Evolutionary conservation across 2,888 invertebrate species (phyloP), one percentile per base, ranked within the genome.

Genomic region (Synanthedon vespiformis): DNA sequence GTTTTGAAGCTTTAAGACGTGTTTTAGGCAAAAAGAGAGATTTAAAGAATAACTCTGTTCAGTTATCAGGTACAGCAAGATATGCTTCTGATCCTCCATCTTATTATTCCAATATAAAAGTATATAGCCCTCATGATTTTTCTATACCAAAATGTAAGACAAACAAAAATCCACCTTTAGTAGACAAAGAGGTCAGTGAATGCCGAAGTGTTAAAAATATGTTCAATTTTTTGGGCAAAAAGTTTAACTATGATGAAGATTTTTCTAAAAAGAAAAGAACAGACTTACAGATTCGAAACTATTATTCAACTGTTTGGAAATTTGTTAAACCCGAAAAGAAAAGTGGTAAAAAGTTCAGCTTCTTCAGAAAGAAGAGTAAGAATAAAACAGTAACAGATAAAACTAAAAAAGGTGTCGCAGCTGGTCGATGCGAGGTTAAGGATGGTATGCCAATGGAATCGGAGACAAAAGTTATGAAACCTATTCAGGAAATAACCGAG

Each of bases 141-240:
- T 44, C 44, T 10, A 3, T 44, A 13, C 14, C 48, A 12, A 48
- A 22, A 12, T 16, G 14, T 16, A 48, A 48, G 4, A 16, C 5
- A 4, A 12, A 16, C 2, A 4, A 16, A 48, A 18, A 16, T 16
- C 18, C 48, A 16, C 6, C 13, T 18, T 12, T 16, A 14, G 18
- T 4, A 12, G 54, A 57, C 57, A 57, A n/a, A 65, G 59, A 66
- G 0, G 73, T 74, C 5, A 68, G 65, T 51, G 75, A 77, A 22
- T 58, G 58, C 13, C 74, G 76, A 57, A 71, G 72, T 3, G 80
- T 75, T 2, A 74, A 74, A 63, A 76, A 73, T 2, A 82, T 80
- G 80, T 82, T 83, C 53, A 80, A 79, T 55, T 56, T 80, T 41
- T 82, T 81, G 82, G 76, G 79, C 0, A 78, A 77, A 53, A 81